phyloP scores from a whole-genome alignment of 2,113 vertebrate genomes.

The Atractosteus spatula region DNA sequence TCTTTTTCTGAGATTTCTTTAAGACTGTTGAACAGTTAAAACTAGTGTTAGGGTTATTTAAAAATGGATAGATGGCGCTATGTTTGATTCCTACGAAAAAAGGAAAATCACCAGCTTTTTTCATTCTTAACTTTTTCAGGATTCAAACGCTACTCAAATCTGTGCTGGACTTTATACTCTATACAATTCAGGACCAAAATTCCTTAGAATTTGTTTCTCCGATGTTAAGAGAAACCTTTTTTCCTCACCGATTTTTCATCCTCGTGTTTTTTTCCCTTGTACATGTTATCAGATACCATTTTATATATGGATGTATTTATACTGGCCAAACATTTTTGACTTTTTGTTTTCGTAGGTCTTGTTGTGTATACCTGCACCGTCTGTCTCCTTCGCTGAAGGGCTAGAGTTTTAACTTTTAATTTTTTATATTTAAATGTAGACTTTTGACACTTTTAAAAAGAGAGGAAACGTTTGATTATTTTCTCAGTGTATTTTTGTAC shows the following conservation, averaged over 20 bases:
- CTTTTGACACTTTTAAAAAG: conserved; percentile 98
- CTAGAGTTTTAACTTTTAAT: conserved; percentile 99
- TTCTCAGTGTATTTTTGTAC: conserved; percentile 99
- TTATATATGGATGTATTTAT: conserved; percentile 99
- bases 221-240: conserved; percentile 74
- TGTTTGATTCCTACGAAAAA: conserved; percentile 89
- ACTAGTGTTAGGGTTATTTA: conserved; percentile 94
- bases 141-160: conserved; percentile 98
- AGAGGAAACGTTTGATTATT: conserved; percentile 99
- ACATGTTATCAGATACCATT: conserved; percentile 96
- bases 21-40: conserved; percentile 92
- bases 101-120: conserved; percentile 93
- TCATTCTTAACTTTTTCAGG: conserved; percentile 92
- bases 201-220: conserved; percentile 82
- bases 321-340: conserved; percentile 93
- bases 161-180: conserved; percentile 94
- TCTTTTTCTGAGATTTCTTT: conserved; percentile 92
- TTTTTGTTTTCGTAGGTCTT: conserved; percentile 78
- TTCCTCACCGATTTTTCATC: conserved; percentile 83
- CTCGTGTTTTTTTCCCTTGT: conserved; percentile 81
- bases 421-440: conserved; percentile 99
- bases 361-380: conserved; percentile 84
- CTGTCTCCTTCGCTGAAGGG: conserved; percentile 99
- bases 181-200: conserved; percentile 97
- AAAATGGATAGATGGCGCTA: conserved; percentile 92